Evolutionary conservation across 2,113 vertebrate species (phyloP).

Genomic region (Hemicordylus capensis): DNA sequence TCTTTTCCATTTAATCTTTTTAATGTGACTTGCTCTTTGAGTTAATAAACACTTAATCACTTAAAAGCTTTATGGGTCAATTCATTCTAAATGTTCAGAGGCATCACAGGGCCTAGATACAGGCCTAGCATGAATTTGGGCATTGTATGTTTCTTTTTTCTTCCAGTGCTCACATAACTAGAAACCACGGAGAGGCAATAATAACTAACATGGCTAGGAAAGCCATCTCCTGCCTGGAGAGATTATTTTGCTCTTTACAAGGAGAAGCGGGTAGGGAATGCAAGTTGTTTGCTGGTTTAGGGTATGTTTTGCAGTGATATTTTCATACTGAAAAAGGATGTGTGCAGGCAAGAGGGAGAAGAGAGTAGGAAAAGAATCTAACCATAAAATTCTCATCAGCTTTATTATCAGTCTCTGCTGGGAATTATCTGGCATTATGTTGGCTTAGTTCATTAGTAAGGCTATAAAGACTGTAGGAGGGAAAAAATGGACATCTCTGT

Average conservation of each 20-base stretch:
- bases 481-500: constrained; percentile 56
- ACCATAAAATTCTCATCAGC: constrained; percentile 50
- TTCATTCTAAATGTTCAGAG: constrained; percentile 45
- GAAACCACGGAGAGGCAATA: constrained; percentile 65
- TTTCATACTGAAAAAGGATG: background rate
- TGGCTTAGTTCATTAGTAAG: constrained; percentile 65
- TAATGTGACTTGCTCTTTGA: constrained; percentile 35
- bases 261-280: constrained; percentile 20
- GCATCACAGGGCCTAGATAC: constrained; percentile 45
- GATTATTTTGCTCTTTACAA: constrained; percentile 24
- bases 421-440: constrained; percentile 59
- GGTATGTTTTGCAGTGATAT: constrained; percentile 1
- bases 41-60: constrained; percentile 60
- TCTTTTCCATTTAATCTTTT: constrained; percentile 6
- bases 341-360: background rate
- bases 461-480: constrained; percentile 29
- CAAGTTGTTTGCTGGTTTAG: constrained; percentile 4
- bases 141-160: constrained; percentile 29
- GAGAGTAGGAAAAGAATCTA: background rate
- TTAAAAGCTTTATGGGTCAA: constrained; percentile 45
- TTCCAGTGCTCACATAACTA: constrained; percentile 41
- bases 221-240: constrained; percentile 62
- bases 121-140: constrained; percentile 40
- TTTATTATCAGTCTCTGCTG: constrained; percentile 59
- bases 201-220: constrained; percentile 57